These are phyloP conservation scores for Ovibos moschatus DNA, from an alignment of 2,113 vertebrate genomes.

Conservation along the genomic window DNA sequence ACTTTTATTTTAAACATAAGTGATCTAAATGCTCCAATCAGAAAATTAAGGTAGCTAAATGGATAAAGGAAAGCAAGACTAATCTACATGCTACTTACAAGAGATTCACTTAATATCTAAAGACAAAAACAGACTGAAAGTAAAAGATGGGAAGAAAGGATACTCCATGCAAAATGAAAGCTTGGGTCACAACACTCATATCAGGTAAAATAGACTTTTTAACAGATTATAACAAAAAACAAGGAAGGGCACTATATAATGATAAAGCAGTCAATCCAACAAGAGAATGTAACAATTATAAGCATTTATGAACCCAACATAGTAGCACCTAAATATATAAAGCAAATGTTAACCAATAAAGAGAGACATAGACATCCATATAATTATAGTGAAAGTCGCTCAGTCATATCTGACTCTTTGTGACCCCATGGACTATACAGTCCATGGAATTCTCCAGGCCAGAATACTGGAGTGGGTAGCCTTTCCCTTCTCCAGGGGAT, in stretches of 20 bases:
- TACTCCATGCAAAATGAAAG: background rate
- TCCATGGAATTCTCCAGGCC: background rate
- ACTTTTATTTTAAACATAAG: background rate
- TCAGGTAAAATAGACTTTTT: background rate
- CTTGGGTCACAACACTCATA: background rate
- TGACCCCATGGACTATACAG: background rate
- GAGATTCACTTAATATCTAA: background rate
- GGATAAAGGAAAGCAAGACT: background rate
- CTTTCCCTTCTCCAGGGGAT: background rate
- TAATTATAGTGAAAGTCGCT: fast-evolving
- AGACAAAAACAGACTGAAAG: background rate
- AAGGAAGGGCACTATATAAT: background rate
- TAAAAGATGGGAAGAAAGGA: background rate
- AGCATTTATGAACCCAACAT: background rate
- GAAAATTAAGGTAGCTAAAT: background rate
- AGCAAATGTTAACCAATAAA: background rate
- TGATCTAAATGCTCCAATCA: background rate
- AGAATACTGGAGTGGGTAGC: background rate
- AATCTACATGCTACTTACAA: background rate
- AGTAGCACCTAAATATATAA: background rate
- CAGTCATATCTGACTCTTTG: background rate
- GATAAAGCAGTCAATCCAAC: background rate
- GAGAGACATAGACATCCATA: background rate
- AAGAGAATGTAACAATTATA: background rate
- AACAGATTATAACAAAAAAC: background rate